phyloP scores from a whole-genome alignment of 2,888 invertebrate species.

The Pheosia tremula region DNA sequence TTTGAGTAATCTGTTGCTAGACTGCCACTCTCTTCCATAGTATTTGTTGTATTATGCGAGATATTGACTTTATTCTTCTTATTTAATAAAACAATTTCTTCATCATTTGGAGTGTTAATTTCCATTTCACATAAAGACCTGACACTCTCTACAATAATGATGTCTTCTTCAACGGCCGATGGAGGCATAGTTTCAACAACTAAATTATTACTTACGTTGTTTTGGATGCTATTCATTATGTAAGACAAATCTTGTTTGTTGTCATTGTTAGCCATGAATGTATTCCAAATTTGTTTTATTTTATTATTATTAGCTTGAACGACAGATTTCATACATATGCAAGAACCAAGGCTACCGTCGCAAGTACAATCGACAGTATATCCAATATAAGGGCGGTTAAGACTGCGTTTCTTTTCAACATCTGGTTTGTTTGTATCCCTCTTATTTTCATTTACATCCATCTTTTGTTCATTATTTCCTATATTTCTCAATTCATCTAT shows the following conservation, averaged over 20 bases:
- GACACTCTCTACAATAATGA: not conserved
- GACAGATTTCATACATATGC: slow-evolving; percentile 60
- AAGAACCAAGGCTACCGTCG: slow-evolving; percentile 48
- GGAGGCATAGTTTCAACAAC: slow-evolving; percentile 2
- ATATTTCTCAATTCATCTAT: not conserved
- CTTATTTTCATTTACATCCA: not conserved
- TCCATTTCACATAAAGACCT: slow-evolving; percentile 31
- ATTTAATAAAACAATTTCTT: slow-evolving; percentile 47
- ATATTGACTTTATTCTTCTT: slow-evolving; percentile 37
- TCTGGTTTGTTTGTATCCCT: not conserved
- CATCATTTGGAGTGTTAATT: slow-evolving; percentile 27
- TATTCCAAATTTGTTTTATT: slow-evolving; percentile 53
- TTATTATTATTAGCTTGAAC: slow-evolving; percentile 42
- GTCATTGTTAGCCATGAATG: slow-evolving; percentile 34
- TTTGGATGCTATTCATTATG: slow-evolving; percentile 49
- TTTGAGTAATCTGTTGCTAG: slow-evolving; percentile 30
- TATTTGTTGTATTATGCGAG: slow-evolving; percentile 39
- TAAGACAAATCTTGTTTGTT: slow-evolving; percentile 50
- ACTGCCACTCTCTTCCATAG: slow-evolving; percentile 37
- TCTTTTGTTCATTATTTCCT: not conserved
- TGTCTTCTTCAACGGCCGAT: slow-evolving; percentile 7
- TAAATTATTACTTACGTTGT: slow-evolving; percentile 6
- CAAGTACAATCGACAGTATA: slow-evolving; percentile 65
- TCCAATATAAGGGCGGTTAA: slow-evolving; percentile 51
- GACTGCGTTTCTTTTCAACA: not conserved